Percentiles rank a stretch among this genome's conserved stretches.
Evolutionary conservation across 1,140 invertebrate species (phyloP).

Genomic region (Potamilus streckersoni): DNA sequence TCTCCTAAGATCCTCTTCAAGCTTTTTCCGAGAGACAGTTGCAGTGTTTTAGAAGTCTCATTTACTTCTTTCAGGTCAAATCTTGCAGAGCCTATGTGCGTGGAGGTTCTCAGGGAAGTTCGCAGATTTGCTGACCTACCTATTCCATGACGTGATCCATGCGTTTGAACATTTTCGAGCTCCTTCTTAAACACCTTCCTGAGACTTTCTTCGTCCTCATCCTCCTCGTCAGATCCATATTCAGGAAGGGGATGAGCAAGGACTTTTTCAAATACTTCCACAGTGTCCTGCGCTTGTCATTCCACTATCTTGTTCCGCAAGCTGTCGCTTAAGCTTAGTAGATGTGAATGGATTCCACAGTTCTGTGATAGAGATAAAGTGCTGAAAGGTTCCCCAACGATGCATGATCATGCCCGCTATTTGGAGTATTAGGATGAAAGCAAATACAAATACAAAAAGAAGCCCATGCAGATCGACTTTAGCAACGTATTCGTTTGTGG

Average conservation of each 20-base stretch:
- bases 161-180: background rate
- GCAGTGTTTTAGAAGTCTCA: too few relatives aligned
- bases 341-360: constrained; percentile 30
- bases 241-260: constrained; percentile 28
- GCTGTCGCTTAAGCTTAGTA: too few relatives aligned
- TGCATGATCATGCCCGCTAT: constrained; percentile 70
- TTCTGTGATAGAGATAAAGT: constrained; percentile 96
- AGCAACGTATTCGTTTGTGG: too few relatives aligned
- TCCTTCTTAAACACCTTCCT: background rate
- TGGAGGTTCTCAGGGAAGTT: too few relatives aligned
- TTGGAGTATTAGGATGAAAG: constrained; percentile 66
- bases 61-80: too few relatives aligned
- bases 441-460: constrained; percentile 67
- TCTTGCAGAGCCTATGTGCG: too few relatives aligned
- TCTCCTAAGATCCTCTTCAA: too few relatives aligned
- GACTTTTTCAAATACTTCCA: constrained; percentile 27
- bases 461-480: constrained; percentile 46
- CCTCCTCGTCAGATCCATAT: constrained; percentile 26
- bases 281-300: constrained; percentile 8
- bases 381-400: constrained; percentile 93
- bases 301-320: background rate
- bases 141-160: background rate
- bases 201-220: constrained; percentile 8
- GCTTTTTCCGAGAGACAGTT: too few relatives aligned
- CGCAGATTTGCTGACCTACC: too few relatives aligned